Percentiles rank a stretch among this genome's conserved stretches.
phyloP scores from a whole-genome alignment of 2,797 vertebrate species.

The Pseudomugil tenellus region DNA sequence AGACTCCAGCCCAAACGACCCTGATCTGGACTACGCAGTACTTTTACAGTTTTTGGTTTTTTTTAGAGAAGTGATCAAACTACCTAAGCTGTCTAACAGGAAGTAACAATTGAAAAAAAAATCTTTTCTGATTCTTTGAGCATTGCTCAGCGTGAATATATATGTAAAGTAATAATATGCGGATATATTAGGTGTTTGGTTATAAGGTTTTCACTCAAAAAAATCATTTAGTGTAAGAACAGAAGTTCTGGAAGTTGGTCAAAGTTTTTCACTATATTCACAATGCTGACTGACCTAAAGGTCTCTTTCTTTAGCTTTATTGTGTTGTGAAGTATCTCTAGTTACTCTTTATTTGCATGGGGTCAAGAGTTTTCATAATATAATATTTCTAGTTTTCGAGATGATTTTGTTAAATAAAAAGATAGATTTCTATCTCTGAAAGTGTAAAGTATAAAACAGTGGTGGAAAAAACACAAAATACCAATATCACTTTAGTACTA shows the following conservation, averaged over 20 bases:
- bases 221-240: background rate
- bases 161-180: background rate
- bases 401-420: background rate
- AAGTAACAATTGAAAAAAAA: background rate
- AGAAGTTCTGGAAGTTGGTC: background rate
- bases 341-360: background rate
- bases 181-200: background rate
- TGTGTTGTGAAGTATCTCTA: background rate
- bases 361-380: background rate
- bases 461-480: background rate
- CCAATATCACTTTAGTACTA: background rate
- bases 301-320: background rate
- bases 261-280: background rate
- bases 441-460: background rate
- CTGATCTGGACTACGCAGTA: too few species aligned
- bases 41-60: conserved; percentile 1
- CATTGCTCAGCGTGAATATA: background rate
- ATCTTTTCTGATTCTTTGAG: too few species aligned
- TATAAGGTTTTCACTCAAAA: background rate
- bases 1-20: too few species aligned
- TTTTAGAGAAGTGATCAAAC: background rate
- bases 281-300: background rate
- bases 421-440: background rate
- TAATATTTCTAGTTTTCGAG: background rate
- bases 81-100: background rate